Conservation (phyloP, 2,888 invertebrate genomes). For the Parelbella ahira region DNA sequence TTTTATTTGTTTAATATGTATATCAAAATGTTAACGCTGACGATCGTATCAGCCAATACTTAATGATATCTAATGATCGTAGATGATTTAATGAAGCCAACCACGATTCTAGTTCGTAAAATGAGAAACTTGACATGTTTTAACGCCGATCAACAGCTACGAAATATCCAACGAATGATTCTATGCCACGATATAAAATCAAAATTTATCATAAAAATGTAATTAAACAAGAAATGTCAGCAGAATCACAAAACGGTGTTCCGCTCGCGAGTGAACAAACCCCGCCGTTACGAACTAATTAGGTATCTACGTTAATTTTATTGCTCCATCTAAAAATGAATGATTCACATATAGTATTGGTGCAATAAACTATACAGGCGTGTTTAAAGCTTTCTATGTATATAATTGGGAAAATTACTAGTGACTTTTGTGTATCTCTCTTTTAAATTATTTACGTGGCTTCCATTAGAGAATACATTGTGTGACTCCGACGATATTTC, state of each 20-base stretch:
- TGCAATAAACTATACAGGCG: slow-evolving; percentile 14
- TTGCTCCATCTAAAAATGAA: slow-evolving; percentile 19
- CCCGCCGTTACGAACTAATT: slow-evolving; percentile 18
- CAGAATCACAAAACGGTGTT: slow-evolving; percentile 21
- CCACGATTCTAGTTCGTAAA: too few relatives aligned
- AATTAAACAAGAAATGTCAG: slow-evolving; percentile 23
- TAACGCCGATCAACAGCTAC: too few relatives aligned
- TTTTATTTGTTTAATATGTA: too few relatives aligned
- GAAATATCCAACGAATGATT: slow-evolving; percentile 5
- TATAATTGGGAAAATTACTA: neutral
- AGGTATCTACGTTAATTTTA: slow-evolving; percentile 24
- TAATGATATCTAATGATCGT: too few relatives aligned
- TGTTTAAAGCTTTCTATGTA: slow-evolving; percentile 11
- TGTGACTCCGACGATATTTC: too few relatives aligned
- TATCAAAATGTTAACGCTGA: too few relatives aligned
- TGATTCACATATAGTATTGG: slow-evolving; percentile 15
- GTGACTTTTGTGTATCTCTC: too few relatives aligned
- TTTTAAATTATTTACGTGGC: too few relatives aligned
- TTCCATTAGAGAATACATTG: too few relatives aligned
- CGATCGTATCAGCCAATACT: too few relatives aligned
- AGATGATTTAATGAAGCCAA: too few relatives aligned
- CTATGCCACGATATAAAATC: slow-evolving; percentile 4
- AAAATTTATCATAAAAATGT: slow-evolving; percentile 20
- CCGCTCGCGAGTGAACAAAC: slow-evolving; percentile 13
- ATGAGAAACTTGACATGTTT: too few relatives aligned